Base-by-base conservation (phyloP, 2,113 vertebrate species). In the Anser brachyrhynchus region DNA sequence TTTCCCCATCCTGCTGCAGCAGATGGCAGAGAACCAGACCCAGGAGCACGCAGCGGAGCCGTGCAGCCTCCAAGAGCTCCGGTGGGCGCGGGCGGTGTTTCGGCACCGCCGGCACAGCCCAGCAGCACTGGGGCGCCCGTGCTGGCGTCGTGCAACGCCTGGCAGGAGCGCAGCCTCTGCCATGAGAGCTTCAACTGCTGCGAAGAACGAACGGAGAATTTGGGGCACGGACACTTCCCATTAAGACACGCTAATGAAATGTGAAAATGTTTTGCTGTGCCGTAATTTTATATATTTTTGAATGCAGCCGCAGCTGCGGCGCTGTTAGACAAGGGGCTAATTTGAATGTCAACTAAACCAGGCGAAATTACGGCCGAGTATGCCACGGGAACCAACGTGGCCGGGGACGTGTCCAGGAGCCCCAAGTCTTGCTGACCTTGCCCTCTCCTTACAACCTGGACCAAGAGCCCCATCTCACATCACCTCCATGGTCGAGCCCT, bases 241-340 rank as follows among this genome's bases (percentile, higher is more conserved):
- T 94, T 93, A 94, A 93, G 94, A 78, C 1, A 3, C 77, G 29
- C 80, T 96, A 96, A 97, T 96, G 96, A 96, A 94, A 96, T 80
- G 89, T 94, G 95, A 93, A 97, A 93, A 91, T 71, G 90, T 92
- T 96, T 94, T 94, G 92, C 88, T 89, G 64, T 25, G 87, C 87
- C 76, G 82, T 90, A 82, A 87, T 94, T 91, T 92, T 92, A 46
- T 67, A 67, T 80, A 65, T 82, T 92, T 95, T 83, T 11, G 83
- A 80, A 65, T 14, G 26, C 93, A 54, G 66, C 52, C 22, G 4
- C 64, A 97, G 96, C 91, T 94, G 95, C 88, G 79, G 83, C 1
- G 1, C 77, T 67, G 51, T 74, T 90, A 94, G 74, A 54, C 87
- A 93, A 79, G 79, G 57, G 80, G 59, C 85, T 97, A 95, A 97